These are phyloP conservation scores for Syrmaticus mikado DNA, from an alignment of 2,113 vertebrate species.

Conservation along the genomic window DNA sequence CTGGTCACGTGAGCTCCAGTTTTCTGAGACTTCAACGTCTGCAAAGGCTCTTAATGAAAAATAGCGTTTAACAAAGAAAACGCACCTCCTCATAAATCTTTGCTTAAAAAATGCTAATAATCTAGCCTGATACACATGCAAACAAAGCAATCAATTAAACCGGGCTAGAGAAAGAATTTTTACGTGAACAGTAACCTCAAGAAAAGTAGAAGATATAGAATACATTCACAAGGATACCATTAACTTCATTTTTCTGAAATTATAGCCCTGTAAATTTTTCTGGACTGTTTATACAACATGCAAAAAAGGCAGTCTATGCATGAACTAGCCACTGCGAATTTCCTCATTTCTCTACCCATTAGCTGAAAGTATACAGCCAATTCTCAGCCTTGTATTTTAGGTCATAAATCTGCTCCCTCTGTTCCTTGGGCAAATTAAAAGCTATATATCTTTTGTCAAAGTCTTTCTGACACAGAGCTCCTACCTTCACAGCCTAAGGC, in stretches of 20 bases:
- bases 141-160: slow-evolving; percentile 32
- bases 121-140: neutral
- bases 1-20: neutral
- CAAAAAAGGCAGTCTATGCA: slow-evolving; percentile 9
- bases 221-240: neutral
- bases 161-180: neutral
- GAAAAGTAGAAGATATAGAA: neutral
- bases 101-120: slow-evolving; percentile 25
- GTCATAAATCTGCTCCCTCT: slow-evolving; percentile 66
- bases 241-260: neutral
- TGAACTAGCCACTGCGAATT: slow-evolving; percentile 29
- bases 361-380: slow-evolving; percentile 63
- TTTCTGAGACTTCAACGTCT: neutral
- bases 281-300: slow-evolving; percentile 38
- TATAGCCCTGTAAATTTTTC: slow-evolving; percentile 50
- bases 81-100: neutral
- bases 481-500: slow-evolving; percentile 66
- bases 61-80: neutral
- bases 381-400: slow-evolving; percentile 66
- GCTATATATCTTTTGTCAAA: slow-evolving; percentile 74
- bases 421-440: slow-evolving; percentile 77
- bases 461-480: slow-evolving; percentile 70
- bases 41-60: neutral
- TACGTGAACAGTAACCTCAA: neutral
- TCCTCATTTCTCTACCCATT: slow-evolving; percentile 62